A percentile compares a stretch with the other conserved stretches of the same genome.
These are phyloP conservation scores for Thryonomys swinderianus DNA, from an alignment of 2,113 vertebrate genomes.

Conservation along the genomic window DNA sequence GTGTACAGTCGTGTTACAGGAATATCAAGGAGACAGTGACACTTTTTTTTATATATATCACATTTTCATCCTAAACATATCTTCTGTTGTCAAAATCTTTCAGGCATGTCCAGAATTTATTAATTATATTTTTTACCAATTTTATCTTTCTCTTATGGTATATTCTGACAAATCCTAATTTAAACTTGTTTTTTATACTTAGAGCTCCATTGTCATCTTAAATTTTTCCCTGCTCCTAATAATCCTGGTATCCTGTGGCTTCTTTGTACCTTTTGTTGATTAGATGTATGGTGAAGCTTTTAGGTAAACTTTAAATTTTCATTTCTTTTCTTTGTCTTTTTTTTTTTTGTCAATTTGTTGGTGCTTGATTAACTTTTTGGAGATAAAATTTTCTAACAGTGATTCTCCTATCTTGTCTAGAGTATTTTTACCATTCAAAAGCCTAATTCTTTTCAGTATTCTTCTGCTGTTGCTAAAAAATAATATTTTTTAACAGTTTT, in stretches of 20 bases:
- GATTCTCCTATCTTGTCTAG: background rate
- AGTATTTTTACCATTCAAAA: background rate
- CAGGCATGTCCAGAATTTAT: background rate
- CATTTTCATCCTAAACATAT: background rate
- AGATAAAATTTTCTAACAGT: background rate
- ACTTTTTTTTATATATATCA: background rate
- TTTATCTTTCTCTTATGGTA: background rate
- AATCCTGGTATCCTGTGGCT: background rate
- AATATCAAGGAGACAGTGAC: background rate
- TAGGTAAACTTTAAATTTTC: background rate
- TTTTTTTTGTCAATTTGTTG: background rate
- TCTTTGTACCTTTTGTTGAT: background rate
- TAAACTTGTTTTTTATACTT: background rate
- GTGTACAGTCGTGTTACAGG: background rate
- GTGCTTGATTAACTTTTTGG: constrained; percentile 44
- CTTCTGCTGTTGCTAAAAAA: background rate
- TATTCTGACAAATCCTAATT: background rate
- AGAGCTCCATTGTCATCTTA: background rate
- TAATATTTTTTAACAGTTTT: background rate
- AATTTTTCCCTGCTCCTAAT: background rate
- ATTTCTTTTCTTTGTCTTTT: background rate
- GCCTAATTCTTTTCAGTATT: background rate
- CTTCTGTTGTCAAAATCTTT: background rate
- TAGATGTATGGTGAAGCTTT: background rate
- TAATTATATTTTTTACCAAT: background rate